These are phyloP conservation scores for Streptopelia turtur DNA, from an alignment of 2,797 vertebrate species.

Conservation along the genomic window DNA sequence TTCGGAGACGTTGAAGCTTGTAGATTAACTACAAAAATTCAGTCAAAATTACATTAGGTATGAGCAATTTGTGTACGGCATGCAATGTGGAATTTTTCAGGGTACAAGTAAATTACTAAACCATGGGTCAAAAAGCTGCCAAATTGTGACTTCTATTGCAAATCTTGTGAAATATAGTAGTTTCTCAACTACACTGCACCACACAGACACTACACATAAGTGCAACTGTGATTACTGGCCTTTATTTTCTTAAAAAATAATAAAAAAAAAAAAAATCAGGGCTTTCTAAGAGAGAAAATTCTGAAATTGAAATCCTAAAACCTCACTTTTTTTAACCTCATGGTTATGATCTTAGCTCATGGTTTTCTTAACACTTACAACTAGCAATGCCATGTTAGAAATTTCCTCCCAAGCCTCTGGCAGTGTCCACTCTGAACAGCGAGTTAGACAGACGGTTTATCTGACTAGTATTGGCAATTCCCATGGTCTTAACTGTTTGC, in stretches of 20 bases:
- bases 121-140: not conserved
- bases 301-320: not conserved
- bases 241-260: not conserved
- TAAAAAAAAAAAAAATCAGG: not conserved
- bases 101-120: not conserved
- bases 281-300: not conserved
- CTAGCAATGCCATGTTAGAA: not conserved
- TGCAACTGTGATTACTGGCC: not conserved
- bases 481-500: not conserved
- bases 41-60: not conserved
- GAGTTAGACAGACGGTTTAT: not conserved
- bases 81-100: not conserved
- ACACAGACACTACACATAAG: not conserved
- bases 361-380: not conserved
- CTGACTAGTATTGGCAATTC: not conserved
- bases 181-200: not conserved
- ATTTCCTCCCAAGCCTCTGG: not conserved
- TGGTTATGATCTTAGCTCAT: not conserved
- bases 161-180: not conserved
- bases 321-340: not conserved
- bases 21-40: not conserved
- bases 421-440: not conserved
- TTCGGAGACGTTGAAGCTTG: not conserved
- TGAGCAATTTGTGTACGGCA: not conserved
- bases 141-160: not conserved